A percentile compares a stretch with the other conserved stretches of the same genome.
Evolutionary conservation across 2,888 invertebrate species (phyloP).

Genomic region (Epiblema foenella): DNA sequence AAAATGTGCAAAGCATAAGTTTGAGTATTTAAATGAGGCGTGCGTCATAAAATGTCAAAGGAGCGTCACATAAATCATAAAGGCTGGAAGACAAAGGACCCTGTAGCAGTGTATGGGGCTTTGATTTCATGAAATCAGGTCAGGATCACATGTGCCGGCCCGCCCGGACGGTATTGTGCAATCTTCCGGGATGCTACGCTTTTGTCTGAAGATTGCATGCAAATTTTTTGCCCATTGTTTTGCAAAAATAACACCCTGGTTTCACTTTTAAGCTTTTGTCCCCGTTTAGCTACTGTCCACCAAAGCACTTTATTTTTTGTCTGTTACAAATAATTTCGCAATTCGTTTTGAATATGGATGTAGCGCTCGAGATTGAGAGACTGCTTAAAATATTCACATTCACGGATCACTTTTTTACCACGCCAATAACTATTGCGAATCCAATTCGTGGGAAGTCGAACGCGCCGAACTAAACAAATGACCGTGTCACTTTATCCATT

Average conservation of each 20-base stretch:
- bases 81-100: conserved; percentile 70
- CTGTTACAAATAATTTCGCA: conserved; percentile 20
- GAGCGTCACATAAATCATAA: conserved; percentile 82
- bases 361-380: background rate
- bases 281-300: conserved; percentile 52
- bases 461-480: conserved; percentile 76
- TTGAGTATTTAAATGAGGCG: conserved; percentile 79
- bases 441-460: conserved; percentile 75
- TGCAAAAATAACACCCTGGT: conserved; percentile 48
- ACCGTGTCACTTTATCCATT: conserved; percentile 80
- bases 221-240: conserved; percentile 69
- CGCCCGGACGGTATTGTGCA: conserved; percentile 74
- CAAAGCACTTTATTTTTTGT: background rate
- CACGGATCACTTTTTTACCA: conserved; percentile 11
- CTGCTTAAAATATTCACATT: conserved; percentile 26
- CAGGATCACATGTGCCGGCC: conserved; percentile 79
- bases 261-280: conserved; percentile 54
- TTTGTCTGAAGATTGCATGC: conserved; percentile 70
- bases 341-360: background rate
- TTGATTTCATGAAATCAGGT: conserved; percentile 77
- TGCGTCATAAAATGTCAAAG: conserved; percentile 81
- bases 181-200: conserved; percentile 76
- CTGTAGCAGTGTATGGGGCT: conserved; percentile 63
- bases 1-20: conserved; percentile 82
- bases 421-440: conserved; percentile 55